A percentile compares a stretch with the other conserved stretches of the same genome.
Evolutionary conservation across 2,888 invertebrate species (phyloP).

Genomic region (Zaprionus lineosus): DNA sequence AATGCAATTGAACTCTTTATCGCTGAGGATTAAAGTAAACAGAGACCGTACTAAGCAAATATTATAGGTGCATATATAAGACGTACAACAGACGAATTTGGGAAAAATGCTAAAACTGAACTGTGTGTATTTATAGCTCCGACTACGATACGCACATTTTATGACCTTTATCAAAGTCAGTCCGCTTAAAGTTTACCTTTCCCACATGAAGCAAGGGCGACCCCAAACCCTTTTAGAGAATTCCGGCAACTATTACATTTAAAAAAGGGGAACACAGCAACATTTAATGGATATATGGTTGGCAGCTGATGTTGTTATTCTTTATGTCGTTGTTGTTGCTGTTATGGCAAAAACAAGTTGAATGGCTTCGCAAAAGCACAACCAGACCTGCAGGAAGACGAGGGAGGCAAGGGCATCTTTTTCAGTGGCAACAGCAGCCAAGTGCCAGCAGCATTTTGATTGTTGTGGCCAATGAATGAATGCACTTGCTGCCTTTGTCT

Average conservation of each 20-base stretch:
- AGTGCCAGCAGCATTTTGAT: constrained; percentile 73
- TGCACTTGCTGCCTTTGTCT: constrained; percentile 69
- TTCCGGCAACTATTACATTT: constrained; percentile 31
- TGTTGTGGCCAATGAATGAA: constrained; percentile 78
- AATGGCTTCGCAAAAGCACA: constrained; percentile 68
- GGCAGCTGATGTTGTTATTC: constrained; percentile 6
- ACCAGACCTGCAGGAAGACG: constrained; percentile 46
- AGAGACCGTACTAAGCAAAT: constrained; percentile 47
- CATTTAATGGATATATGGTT: constrained; percentile 63
- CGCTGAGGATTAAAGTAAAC: constrained; percentile 32
- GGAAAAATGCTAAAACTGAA: constrained; percentile 63
- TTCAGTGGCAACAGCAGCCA: constrained; percentile 28
- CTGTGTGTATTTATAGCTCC: constrained; percentile 2
- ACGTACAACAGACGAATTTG: constrained; percentile 19
- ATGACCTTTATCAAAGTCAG: constrained; percentile 54
- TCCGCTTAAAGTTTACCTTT: constrained; percentile 61
- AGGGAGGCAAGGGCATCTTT: constrained; percentile 7
- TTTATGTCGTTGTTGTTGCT: constrained; percentile 19
- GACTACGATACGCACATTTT: constrained; percentile 29
- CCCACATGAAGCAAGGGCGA: constrained; percentile 47
- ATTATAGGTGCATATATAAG: constrained; percentile 45
- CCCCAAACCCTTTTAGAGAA: constrained; percentile 2
- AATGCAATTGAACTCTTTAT: constrained; percentile 76
- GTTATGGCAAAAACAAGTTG: constrained; percentile 58
- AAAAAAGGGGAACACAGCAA: constrained; percentile 43